These are phyloP conservation scores for Globia sparganii DNA, from an alignment of 2,888 invertebrate genomes.

Conservation along the genomic window DNA sequence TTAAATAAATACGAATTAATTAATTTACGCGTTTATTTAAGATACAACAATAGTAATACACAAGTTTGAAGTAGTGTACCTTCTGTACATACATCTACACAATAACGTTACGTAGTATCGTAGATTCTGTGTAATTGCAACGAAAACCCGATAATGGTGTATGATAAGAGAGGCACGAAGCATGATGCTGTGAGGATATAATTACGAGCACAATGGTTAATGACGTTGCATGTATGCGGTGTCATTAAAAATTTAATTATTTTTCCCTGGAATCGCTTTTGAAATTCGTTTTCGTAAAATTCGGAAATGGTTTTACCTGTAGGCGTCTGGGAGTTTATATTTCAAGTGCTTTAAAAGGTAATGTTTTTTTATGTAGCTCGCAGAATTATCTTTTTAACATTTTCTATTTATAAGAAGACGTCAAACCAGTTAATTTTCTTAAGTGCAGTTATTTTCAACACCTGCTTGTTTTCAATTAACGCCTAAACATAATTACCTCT, in stretches of 20 bases:
- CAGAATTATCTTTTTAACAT: background rate
- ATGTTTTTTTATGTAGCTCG: background rate
- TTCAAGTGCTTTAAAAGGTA: background rate
- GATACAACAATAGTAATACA: too few species aligned
- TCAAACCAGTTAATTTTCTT: background rate
- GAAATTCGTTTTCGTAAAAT: conserved; percentile 40
- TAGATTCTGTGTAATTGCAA: conserved; percentile 71
- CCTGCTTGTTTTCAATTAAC: background rate
- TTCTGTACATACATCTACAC: conserved; percentile 33
- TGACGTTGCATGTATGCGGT: conserved; percentile 39
- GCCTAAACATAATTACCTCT: too few species aligned
- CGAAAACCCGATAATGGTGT: conserved; percentile 68
- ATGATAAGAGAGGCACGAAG: conserved; percentile 54
- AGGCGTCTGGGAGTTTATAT: conserved; percentile 13
- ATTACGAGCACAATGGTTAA: conserved; percentile 57
- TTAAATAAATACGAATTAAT: too few species aligned
- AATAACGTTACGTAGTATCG: conserved; percentile 33
- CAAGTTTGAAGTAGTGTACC: background rate
- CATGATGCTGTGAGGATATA: conserved; percentile 48
- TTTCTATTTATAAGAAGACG: background rate
- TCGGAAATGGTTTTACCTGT: conserved; percentile 1
- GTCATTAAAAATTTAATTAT: conserved; percentile 50
- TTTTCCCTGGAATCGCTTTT: conserved; percentile 30
- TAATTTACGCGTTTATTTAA: too few species aligned
- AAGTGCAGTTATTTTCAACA: background rate